phyloP scores from a whole-genome alignment of 2,113 vertebrate genomes.

The Tyrannus savana region DNA sequence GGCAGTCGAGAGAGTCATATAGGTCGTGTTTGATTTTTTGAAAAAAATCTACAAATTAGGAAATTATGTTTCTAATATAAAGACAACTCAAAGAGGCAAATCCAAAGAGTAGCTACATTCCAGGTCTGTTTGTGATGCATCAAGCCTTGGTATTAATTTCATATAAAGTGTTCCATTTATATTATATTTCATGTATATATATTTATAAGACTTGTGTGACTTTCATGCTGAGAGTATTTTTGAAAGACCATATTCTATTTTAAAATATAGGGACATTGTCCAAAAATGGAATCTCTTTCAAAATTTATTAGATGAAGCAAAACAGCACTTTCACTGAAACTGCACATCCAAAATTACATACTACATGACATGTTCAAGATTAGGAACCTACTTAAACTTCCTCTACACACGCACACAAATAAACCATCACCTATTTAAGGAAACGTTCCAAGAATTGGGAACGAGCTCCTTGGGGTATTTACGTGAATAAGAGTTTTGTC shows the following conservation, averaged over 20 bases:
- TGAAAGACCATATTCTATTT: not conserved
- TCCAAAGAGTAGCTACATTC: not conserved
- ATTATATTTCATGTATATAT: not conserved
- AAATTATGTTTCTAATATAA: not conserved
- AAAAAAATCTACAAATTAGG: not conserved
- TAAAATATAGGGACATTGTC: not conserved
- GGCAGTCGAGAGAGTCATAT: not conserved
- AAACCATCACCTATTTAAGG: not conserved
- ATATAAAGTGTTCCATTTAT: not conserved
- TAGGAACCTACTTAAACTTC: not conserved
- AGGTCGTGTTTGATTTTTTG: too few relatives aligned
- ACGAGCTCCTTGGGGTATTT: not conserved
- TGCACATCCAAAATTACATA: not conserved
- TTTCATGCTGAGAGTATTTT: not conserved
- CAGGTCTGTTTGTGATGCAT: not conserved
- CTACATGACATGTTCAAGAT: not conserved
- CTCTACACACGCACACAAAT: not conserved
- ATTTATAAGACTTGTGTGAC: not conserved
- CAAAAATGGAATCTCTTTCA: not conserved
- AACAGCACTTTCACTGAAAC: not conserved
- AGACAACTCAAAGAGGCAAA: not conserved
- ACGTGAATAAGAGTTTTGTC: not conserved
- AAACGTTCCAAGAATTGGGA: not conserved
- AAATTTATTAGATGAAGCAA: not conserved
- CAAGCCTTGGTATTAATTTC: not conserved